These are phyloP conservation scores for Pachyuromys duprasi DNA, from an alignment of 2,797 vertebrate species.

Conservation along the genomic window DNA sequence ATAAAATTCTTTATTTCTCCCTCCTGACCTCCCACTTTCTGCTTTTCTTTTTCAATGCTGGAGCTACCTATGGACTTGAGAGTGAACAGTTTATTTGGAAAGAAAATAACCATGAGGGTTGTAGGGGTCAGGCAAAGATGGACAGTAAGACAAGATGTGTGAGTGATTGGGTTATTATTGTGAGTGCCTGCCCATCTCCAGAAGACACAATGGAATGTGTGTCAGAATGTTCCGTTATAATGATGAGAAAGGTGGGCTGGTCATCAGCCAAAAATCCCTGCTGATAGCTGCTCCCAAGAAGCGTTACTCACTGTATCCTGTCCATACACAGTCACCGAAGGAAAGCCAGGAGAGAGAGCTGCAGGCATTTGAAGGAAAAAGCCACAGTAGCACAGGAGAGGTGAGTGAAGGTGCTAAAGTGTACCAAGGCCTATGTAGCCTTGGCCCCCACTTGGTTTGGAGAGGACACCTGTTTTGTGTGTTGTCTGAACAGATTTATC, in stretches of 20 bases:
- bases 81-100: slow-evolving; percentile 18
- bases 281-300: not conserved
- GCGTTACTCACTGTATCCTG: not conserved
- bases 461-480: not conserved
- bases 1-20: not conserved
- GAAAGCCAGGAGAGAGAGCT: not conserved
- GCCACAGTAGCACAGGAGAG: not conserved
- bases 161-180: not conserved
- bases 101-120: not conserved
- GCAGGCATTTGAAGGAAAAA: not conserved
- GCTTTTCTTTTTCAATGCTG: not conserved
- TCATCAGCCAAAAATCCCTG: not conserved
- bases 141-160: fast-evolving
- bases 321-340: not conserved
- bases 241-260: not conserved
- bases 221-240: not conserved
- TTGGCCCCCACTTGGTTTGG: not conserved
- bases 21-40: not conserved
- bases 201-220: not conserved
- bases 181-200: not conserved
- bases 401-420: not conserved
- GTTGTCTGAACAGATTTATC: slow-evolving; percentile 54
- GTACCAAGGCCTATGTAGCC: not conserved
- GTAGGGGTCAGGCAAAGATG: not conserved
- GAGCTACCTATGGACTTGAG: not conserved